These are phyloP conservation scores for Actinopyga echinites DNA, from an alignment of 53 echinoderm and acorn worm species.

Conservation along the genomic window DNA sequence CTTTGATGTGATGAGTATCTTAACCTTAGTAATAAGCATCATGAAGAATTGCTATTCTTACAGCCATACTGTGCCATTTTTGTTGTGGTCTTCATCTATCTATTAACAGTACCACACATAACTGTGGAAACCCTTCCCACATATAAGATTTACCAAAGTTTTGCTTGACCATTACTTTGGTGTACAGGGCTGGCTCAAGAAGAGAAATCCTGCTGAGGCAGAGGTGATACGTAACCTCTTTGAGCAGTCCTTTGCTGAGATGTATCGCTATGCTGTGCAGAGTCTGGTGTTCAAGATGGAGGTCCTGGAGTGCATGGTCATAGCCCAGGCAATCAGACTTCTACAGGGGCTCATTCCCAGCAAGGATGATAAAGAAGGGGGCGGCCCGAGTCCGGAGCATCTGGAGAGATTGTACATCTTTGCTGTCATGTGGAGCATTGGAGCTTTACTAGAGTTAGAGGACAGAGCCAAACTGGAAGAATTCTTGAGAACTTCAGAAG, in stretches of 20 bases:
- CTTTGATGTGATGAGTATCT: too few relatives aligned
- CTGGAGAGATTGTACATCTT: conserved; percentile 94
- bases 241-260: conserved; percentile 81
- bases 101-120: too few relatives aligned
- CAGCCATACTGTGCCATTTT: too few relatives aligned
- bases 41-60: too few relatives aligned
- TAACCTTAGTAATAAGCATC: too few relatives aligned
- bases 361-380: conserved; percentile 93
- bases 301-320: conserved; percentile 89
- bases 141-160: too few relatives aligned
- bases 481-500: conserved; percentile 80
- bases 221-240: conserved; percentile 77
- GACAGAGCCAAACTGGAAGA: conserved; percentile 91
- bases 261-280: conserved; percentile 73
- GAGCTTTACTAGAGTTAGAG: conserved; percentile 90
- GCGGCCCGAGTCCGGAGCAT: conserved; percentile 60
- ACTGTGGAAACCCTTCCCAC: too few relatives aligned
- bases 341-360: conserved; percentile 84
- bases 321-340: conserved; percentile 88
- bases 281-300: conserved; percentile 96
- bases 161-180: too few relatives aligned
- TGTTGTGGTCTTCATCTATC: too few relatives aligned
- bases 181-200: conserved; percentile 92
- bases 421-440: conserved; percentile 95
- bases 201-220: conserved; percentile 73